Percentiles rank a stretch among this genome's conserved stretches.
These are phyloP conservation scores for Polypterus bichir DNA, from an alignment of 2,113 vertebrate species.

Conservation along the genomic window DNA sequence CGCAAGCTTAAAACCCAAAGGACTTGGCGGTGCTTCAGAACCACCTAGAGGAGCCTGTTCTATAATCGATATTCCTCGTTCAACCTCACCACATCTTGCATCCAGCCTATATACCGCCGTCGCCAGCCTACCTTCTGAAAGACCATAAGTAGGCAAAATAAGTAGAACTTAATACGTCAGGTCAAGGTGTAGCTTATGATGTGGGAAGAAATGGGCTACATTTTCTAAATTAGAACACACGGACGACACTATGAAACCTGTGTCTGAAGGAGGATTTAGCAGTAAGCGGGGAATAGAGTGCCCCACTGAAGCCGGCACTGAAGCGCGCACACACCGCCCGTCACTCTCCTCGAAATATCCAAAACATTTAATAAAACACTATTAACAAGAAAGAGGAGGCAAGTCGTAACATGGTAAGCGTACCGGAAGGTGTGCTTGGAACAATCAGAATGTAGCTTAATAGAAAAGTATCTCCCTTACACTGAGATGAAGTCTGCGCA, in stretches of 20 bases:
- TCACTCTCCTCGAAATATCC: constrained; percentile 28
- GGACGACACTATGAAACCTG: constrained; percentile 16
- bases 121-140: constrained; percentile 34
- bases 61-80: constrained; percentile 32
- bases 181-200: constrained; percentile 33
- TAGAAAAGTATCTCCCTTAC: constrained; percentile 31
- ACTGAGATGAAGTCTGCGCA: constrained; percentile 27
- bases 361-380: neutral
- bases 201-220: constrained; percentile 33
- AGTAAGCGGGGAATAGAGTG: constrained; percentile 28
- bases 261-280: constrained; percentile 33
- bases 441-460: constrained; percentile 24
- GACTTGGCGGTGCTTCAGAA: constrained; percentile 33
- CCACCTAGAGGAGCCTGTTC: constrained; percentile 37
- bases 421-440: constrained; percentile 39
- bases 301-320: constrained; percentile 27
- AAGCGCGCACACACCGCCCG: constrained; percentile 34
- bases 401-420: constrained; percentile 41
- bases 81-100: constrained; percentile 30
- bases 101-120: constrained; percentile 34
- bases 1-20: constrained; percentile 36
- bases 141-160: constrained; percentile 20
- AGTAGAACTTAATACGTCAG: constrained; percentile 23
- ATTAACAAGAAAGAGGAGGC: constrained; percentile 16
- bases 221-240: constrained; percentile 16